Conservation (phyloP, 2,113 vertebrate species). For the Proterorhinus semilunaris region DNA sequence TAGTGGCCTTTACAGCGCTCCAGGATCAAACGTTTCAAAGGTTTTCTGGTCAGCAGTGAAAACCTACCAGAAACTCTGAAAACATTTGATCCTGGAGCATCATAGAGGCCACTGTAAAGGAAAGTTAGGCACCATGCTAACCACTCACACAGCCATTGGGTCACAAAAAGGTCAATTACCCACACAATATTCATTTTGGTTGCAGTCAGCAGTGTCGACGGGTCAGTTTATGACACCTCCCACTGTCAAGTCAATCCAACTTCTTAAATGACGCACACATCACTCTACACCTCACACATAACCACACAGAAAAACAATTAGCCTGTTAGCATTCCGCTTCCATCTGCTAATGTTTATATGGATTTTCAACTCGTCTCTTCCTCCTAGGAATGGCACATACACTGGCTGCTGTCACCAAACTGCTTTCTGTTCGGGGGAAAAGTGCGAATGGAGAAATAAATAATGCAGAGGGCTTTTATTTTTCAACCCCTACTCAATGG, state of each 20-base stretch:
- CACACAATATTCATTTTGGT: too few species aligned
- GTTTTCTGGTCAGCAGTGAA: too few species aligned
- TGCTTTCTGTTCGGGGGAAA: not conserved
- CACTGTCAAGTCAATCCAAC: not conserved
- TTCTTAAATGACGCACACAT: not conserved
- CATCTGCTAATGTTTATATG: slow-evolving; percentile 1
- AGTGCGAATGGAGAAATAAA: not conserved
- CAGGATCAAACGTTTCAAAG: too few species aligned
- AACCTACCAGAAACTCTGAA: too few species aligned
- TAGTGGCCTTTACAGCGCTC: too few species aligned
- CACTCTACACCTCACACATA: not conserved
- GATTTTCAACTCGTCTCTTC: not conserved
- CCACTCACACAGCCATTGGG: too few species aligned
- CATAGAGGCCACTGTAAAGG: too few species aligned
- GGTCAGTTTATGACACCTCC: not conserved
- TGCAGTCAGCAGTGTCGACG: not conserved
- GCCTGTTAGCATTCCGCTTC: not conserved
- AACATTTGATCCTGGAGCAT: too few species aligned
- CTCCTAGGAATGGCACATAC: not conserved
- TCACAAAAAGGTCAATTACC: too few species aligned
- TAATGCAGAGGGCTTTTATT: not conserved
- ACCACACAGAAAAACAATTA: not conserved
- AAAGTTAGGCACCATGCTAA: too few species aligned
- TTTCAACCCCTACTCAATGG: too few species aligned
- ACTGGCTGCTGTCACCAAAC: not conserved